phyloP scores from a whole-genome alignment of 2,888 invertebrate genomes.

The Heliconius sara region DNA sequence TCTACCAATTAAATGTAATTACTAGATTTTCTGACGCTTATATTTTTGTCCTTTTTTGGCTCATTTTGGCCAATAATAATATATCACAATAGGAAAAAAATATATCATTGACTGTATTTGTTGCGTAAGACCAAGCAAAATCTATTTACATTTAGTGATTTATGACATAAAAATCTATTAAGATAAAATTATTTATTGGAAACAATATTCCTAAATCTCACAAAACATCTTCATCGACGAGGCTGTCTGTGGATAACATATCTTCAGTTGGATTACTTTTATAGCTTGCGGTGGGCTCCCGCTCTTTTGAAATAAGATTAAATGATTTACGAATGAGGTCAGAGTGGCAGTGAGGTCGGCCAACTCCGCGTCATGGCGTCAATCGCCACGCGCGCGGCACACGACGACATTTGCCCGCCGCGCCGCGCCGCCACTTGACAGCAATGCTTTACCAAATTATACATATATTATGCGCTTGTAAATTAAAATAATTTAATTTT shows the following conservation, averaged over 20 bases:
- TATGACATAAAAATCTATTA: not conserved
- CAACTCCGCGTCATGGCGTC: conserved; percentile 60
- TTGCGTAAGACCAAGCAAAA: not conserved
- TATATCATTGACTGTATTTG: not conserved
- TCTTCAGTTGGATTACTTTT: conserved; percentile 56
- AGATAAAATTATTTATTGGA: conserved; percentile 5
- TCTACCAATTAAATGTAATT: not conserved
- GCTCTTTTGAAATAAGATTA: conserved; percentile 72
- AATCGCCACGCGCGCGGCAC: conserved; percentile 67
- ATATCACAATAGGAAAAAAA: not conserved
- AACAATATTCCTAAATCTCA: conserved; percentile 47
- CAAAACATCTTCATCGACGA: conserved; percentile 48
- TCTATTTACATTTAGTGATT: not conserved
- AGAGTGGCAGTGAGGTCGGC: conserved; percentile 71
- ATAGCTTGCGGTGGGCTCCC: conserved; percentile 64
- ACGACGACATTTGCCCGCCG: conserved; percentile 55
- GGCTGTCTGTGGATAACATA: conserved; percentile 47
- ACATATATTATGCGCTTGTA: not conserved
- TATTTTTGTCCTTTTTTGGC: not conserved
- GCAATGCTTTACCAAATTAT: not conserved
- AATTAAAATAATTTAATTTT: not conserved
- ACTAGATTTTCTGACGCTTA: too few species aligned
- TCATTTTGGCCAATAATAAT: not conserved
- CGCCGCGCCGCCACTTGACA: conserved; percentile 38
- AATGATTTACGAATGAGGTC: conserved; percentile 83